Evolutionary conservation across 1,140 invertebrate genomes (phyloP).

Genomic region (Solenopsis invicta): DNA sequence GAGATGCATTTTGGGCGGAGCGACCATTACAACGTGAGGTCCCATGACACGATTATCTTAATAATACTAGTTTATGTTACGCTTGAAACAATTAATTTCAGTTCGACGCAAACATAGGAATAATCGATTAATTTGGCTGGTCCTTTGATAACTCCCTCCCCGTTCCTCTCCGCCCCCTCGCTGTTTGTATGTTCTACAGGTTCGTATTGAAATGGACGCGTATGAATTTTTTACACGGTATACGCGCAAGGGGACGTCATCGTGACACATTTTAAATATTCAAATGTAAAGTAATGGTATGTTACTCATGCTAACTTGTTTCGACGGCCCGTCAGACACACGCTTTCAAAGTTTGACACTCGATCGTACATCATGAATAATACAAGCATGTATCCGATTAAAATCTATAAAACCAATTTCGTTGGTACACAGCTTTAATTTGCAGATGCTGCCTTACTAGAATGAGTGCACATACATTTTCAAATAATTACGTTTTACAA

Average conservation of each 20-base stretch:
- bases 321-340: slow-evolving; percentile 38
- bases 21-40: slow-evolving; percentile 15
- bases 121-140: neutral
- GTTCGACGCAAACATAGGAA: neutral
- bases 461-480: neutral
- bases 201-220: neutral
- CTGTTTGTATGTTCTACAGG: neutral
- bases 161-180: too few species aligned
- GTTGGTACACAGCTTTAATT: slow-evolving; percentile 12
- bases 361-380: slow-evolving; percentile 43
- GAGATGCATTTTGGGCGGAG: slow-evolving; percentile 63
- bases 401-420: slow-evolving; percentile 49
- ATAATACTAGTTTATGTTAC: neutral
- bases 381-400: slow-evolving; percentile 20
- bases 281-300: slow-evolving; percentile 11
- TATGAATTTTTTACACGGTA: slow-evolving; percentile 6
- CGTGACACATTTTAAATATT: slow-evolving; percentile 47
- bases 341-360: slow-evolving; percentile 47
- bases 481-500: neutral
- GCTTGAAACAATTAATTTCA: slow-evolving; percentile 37
- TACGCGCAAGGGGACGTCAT: neutral
- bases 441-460: neutral
- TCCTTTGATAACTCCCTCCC: neutral
- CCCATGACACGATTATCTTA: neutral
- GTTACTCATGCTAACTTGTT: slow-evolving; percentile 42